Percentiles rank a stretch among this genome's conserved stretches.
These are phyloP conservation scores for Brachypalpus laphriformis DNA, from an alignment of 2,888 invertebrate species.

Conservation along the genomic window DNA sequence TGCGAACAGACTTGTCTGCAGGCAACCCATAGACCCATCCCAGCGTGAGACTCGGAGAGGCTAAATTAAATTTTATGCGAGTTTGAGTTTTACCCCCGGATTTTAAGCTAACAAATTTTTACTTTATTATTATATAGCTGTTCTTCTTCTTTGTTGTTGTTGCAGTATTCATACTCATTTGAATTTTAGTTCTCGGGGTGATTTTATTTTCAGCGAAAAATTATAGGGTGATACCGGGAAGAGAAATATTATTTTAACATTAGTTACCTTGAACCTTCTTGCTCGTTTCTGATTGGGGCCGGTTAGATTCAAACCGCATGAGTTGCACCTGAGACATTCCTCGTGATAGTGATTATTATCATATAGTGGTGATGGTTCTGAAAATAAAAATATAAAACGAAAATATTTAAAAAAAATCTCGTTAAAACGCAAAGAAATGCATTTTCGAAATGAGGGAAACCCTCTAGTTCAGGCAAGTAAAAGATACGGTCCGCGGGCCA, in stretches of 20 bases:
- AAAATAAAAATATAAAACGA: constrained; percentile 78
- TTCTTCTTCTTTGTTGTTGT: not conserved
- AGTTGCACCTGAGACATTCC: constrained; percentile 98
- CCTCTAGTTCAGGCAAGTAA: too few relatives aligned
- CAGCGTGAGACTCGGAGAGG: not conserved
- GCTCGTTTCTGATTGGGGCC: constrained; percentile 92
- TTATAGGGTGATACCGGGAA: not conserved
- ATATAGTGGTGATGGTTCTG: constrained; percentile 95
- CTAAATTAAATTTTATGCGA: constrained; percentile 36
- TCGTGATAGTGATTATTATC: constrained; percentile 98
- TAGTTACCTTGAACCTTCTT: constrained; percentile 85
- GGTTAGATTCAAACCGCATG: constrained; percentile 95
- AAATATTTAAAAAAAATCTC: not conserved
- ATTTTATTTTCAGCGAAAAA: not conserved
- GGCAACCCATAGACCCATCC: not conserved
- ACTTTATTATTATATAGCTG: not conserved
- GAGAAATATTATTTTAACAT: constrained; percentile 30
- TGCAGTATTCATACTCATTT: constrained; percentile 5
- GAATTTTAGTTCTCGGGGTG: not conserved
- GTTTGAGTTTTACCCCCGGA: not conserved
- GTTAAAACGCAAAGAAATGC: not conserved
- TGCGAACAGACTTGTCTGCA: not conserved
- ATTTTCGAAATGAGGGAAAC: too few relatives aligned
- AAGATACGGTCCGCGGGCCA: too few relatives aligned
- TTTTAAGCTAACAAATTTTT: constrained; percentile 9